Percentiles rank a stretch among this genome's conserved stretches.
phyloP scores from a whole-genome alignment of 2,888 invertebrate genomes.

The Leptinotarsa rubiginosa region DNA sequence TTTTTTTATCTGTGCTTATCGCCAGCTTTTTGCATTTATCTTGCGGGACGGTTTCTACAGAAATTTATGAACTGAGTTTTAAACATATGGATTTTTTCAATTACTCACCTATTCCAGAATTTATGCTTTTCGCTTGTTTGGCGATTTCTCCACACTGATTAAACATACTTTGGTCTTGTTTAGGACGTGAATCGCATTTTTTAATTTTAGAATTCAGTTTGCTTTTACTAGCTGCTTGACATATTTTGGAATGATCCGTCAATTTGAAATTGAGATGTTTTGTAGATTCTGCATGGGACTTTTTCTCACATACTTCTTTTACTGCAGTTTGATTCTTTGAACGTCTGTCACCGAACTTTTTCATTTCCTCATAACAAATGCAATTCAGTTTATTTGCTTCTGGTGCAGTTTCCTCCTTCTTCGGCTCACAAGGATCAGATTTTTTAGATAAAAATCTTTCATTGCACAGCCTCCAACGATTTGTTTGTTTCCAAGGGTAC shows the following conservation, averaged over 20 bases:
- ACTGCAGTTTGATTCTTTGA: not conserved
- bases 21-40: not conserved
- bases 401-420: not conserved
- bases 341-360: not conserved
- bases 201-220: not conserved
- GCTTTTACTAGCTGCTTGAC: conserved; percentile 6
- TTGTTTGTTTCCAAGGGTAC: conserved; percentile 15
- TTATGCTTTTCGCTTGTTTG: conserved; percentile 1
- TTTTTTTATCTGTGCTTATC: too few species aligned
- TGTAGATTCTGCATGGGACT: not conserved
- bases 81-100: not conserved
- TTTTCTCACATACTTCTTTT: not conserved
- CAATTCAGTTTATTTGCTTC: conserved; percentile 19
- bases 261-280: conserved; percentile 15
- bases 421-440: conserved; percentile 1
- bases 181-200: conserved; percentile 3
- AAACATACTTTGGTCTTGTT: conserved; percentile 12
- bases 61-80: too few species aligned
- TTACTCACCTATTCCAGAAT: not conserved
- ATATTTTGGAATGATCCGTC: conserved; percentile 24
- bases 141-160: conserved; percentile 17
- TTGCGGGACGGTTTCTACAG: not conserved
- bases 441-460: conserved; percentile 18
- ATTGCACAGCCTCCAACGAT: not conserved
- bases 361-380: conserved; percentile 21